A percentile compares a stretch with the other conserved stretches of the same genome.
Evolutionary conservation across 1,140 invertebrate genomes (phyloP).

Genomic region (Drusus annulatus): DNA sequence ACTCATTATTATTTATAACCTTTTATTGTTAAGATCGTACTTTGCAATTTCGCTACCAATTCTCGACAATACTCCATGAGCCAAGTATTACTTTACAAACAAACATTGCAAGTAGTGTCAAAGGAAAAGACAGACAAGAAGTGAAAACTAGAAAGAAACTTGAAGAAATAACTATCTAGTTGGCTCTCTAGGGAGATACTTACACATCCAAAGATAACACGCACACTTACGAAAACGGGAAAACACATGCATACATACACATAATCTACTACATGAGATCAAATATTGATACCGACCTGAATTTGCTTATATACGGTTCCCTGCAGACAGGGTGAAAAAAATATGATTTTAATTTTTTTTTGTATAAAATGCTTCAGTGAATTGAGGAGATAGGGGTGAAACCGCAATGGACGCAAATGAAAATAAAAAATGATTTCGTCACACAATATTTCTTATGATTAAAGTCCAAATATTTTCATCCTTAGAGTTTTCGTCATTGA

Average conservation of each 20-base stretch:
- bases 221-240: constrained; percentile 54
- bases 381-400: neutral
- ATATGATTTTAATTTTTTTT: constrained; percentile 48
- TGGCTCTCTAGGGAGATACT: neutral
- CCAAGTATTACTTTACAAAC: constrained; percentile 24
- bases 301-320: constrained; percentile 72
- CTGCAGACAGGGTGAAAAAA: constrained; percentile 68
- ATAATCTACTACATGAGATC: constrained; percentile 54
- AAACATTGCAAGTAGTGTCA: constrained; percentile 43
- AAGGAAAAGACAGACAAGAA: constrained; percentile 31
- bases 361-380: constrained; percentile 31
- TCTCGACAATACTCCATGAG: neutral
- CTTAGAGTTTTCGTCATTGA: too few relatives aligned
- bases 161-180: constrained; percentile 37
- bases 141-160: constrained; percentile 30
- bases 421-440: constrained; percentile 7
- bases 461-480: too few relatives aligned
- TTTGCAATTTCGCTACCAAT: too few relatives aligned
- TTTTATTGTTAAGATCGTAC: too few relatives aligned
- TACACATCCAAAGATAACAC: constrained; percentile 57
- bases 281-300: constrained; percentile 69
- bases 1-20: too few relatives aligned
- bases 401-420: constrained; percentile 13
- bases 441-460: neutral
- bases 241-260: constrained; percentile 57